Evolutionary conservation across 2,888 invertebrate species (phyloP), one percentile per base, ranked within the genome.

Genomic region (Andrena minutula): DNA sequence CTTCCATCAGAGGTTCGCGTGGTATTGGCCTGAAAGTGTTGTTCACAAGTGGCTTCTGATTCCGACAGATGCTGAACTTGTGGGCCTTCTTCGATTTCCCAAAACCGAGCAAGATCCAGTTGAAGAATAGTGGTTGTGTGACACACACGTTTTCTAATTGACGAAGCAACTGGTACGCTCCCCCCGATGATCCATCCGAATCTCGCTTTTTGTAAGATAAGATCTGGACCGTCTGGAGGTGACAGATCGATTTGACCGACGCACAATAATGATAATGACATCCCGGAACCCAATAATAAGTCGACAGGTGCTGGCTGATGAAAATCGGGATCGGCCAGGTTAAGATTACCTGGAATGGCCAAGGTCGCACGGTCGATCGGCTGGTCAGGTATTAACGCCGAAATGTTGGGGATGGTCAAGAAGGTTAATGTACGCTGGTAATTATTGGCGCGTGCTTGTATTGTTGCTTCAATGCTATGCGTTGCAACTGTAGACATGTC

Each of bases 81-180:
- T 8, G 56, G 47, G 0, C 41, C 65, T 47, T 74, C 30, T 58
- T 74, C 74, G 1, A 74, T 10, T 1, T 64, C 65, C 74, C 74
- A 74, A 28, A 74, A 74, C 47, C 23, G 6, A 2, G 28, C 7
- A 6, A 71, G 12, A 3, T 71, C 30, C 5, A 1, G 1, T 30
- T 71, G 32, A 0, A 49, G 8, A 1, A 6, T 10, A 23, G 16
- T n/a, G 7, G 16, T 65, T 1, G 49, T 1, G 0, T n/a, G 16
- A 0, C 4, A 49, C 0, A 28, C 7, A 1, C 0, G n/a, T 8
- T n/a, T 6, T 26, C 10, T 12, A 8, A 0, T 1, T 4, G 26
- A 20, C 1, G 16, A 5, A 16, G 49, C 1, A 3, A 20, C 4
- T n/a, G 65, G n/a, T 26, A 28, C 4, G n/a, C 28, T 65, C 49